Conservation (phyloP, 1,140 invertebrate species). For the Euwallacea similis region DNA sequence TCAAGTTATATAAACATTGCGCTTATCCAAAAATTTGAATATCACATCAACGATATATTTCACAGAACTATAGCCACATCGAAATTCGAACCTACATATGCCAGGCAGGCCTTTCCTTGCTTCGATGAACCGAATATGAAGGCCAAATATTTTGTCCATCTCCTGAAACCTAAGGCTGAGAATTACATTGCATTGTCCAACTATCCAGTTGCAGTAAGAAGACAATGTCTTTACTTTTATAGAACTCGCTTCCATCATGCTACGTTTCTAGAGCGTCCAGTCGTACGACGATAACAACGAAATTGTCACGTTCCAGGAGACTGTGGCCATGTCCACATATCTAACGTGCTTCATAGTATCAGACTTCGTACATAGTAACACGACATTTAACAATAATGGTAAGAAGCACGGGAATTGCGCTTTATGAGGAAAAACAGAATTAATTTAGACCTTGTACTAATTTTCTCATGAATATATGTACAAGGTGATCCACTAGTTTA, state of each 20-base stretch:
- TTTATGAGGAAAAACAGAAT: background rate
- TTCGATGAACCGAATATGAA: constrained; percentile 96
- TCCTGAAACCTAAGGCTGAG: constrained; percentile 66
- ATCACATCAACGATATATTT: background rate
- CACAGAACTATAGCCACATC: constrained; percentile 79
- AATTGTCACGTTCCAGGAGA: constrained; percentile 70
- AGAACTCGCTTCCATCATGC: background rate
- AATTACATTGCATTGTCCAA: constrained; percentile 78
- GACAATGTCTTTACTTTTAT: background rate
- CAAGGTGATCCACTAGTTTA: no score
- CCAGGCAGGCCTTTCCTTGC: constrained; percentile 88
- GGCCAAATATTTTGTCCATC: constrained; percentile 78
- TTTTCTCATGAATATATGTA: background rate
- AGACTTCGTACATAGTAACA: constrained; percentile 71
- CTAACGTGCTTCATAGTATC: constrained; percentile 88
- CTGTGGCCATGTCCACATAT: constrained; percentile 91
- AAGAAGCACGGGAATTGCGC: constrained; percentile 30
- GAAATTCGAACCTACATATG: constrained; percentile 94
- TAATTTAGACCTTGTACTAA: background rate
- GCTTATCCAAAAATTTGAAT: no score
- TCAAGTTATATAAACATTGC: no score
- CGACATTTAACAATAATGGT: constrained; percentile 58
- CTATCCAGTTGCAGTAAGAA: constrained; percentile 64
- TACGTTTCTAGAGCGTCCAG: constrained; percentile 36
- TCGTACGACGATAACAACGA: constrained; percentile 31